These are phyloP conservation scores for Aspidiotus destructor DNA, from an alignment of 2,888 invertebrate species.

Conservation along the genomic window DNA sequence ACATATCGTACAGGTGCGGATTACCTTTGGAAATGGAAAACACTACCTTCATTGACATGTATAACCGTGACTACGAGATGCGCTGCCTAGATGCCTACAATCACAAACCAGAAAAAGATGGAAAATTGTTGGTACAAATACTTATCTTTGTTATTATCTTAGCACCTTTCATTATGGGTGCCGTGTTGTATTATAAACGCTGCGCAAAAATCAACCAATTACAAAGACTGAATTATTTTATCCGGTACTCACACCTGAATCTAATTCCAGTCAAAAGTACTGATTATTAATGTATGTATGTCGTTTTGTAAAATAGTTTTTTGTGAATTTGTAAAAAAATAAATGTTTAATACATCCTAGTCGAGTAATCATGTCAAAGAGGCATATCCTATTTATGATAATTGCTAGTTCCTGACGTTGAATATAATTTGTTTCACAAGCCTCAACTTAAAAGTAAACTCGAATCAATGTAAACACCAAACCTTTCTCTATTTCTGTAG, in stretches of 20 bases:
- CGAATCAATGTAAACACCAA: too few species aligned
- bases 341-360: neutral
- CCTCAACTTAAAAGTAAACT: too few species aligned
- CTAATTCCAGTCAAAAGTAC: conserved; percentile 10
- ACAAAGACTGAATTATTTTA: conserved; percentile 1
- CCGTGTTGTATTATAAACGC: conserved; percentile 47
- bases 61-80: conserved; percentile 49
- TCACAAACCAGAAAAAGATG: conserved; percentile 57
- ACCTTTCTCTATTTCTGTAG: too few species aligned
- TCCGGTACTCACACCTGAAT: conserved; percentile 18
- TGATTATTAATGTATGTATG: neutral
- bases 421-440: too few species aligned
- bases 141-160: conserved; percentile 59
- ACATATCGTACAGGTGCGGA: conserved; percentile 49
- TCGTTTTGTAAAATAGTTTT: neutral
- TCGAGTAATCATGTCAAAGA: neutral
- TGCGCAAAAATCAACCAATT: neutral
- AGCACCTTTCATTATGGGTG: conserved; percentile 54
- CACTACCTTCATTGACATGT: conserved; percentile 50
- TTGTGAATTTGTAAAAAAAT: neutral
- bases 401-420: too few species aligned
- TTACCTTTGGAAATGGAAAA: conserved; percentile 56
- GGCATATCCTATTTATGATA: too few species aligned
- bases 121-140: conserved; percentile 53
- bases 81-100: conserved; percentile 58